phyloP scores from a whole-genome alignment of 1,140 invertebrate species.

The Pantala flavescens region DNA sequence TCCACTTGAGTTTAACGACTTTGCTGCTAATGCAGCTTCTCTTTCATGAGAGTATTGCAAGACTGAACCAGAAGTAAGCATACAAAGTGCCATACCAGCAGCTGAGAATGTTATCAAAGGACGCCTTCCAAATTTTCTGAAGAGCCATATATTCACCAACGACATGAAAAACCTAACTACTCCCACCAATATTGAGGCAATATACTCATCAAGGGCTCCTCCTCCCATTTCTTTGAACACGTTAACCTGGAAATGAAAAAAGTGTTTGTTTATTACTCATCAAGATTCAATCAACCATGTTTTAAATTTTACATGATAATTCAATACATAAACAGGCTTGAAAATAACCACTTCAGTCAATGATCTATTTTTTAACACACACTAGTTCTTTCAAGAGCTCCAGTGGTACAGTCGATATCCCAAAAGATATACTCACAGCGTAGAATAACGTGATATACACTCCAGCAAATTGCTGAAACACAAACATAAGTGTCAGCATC shows the following conservation, averaged over 20 bases:
- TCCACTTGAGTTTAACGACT: neutral
- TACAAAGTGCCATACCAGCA: conserved; percentile 40
- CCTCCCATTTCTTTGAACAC: neutral
- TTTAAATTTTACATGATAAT: too few species aligned
- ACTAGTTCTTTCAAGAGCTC: too few species aligned
- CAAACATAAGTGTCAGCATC: conserved; percentile 44
- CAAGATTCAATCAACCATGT: too few species aligned
- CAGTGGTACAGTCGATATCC: too few species aligned
- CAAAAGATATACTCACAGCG: conserved; percentile 38
- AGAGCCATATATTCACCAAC: conserved; percentile 41
- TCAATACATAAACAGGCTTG: too few species aligned
- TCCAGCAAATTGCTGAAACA: conserved; percentile 50
- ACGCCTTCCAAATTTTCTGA: conserved; percentile 40
- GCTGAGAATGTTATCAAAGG: conserved; percentile 40
- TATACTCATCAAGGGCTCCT: conserved; percentile 24
- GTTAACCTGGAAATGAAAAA: neutral
- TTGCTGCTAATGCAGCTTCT: neutral
- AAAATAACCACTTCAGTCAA: too few species aligned
- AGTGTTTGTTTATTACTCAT: too few species aligned
- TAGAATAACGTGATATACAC: conserved; percentile 61
- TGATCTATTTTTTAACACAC: too few species aligned
- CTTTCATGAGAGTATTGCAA: neutral
- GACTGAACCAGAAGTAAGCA: conserved; percentile 37
- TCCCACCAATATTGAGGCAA: conserved; percentile 50
- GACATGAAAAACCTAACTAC: conserved; percentile 50